phyloP scores from a whole-genome alignment of 2,797 vertebrate species.

The Fistularia tabacaria region DNA sequence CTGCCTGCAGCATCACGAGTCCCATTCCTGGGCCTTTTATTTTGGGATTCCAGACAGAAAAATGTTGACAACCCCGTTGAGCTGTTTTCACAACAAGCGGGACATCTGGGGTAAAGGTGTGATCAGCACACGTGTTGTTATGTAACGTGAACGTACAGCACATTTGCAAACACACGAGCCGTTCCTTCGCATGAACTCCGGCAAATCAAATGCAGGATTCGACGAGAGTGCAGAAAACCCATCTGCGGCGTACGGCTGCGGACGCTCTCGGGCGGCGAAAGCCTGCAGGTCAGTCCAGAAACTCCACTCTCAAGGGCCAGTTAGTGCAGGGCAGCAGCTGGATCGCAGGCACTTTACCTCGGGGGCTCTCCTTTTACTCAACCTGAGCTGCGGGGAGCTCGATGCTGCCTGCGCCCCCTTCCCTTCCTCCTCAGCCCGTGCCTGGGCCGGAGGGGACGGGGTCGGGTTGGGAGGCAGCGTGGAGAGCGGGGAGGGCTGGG shows the following conservation, averaged over 20 bases:
- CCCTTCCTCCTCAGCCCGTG: conserved; percentile 58
- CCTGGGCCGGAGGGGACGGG: conserved; percentile 35
- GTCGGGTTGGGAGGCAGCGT: conserved; percentile 46
- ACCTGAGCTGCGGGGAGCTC: conserved; percentile 65
- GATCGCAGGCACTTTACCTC: conserved; percentile 71
- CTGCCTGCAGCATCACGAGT: too few relatives aligned
- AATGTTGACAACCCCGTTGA: too few relatives aligned
- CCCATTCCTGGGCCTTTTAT: too few relatives aligned
- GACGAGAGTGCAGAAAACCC: conserved; percentile 32
- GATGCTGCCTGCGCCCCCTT: conserved; percentile 38
- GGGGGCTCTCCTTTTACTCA: conserved; percentile 78
- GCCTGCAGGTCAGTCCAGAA: not conserved
- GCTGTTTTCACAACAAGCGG: too few relatives aligned
- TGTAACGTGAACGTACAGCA: too few relatives aligned
- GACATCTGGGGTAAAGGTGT: too few relatives aligned
- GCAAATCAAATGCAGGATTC: too few relatives aligned
- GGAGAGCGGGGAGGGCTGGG: conserved; percentile 39
- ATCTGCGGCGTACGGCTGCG: conserved; percentile 5
- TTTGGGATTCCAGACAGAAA: too few relatives aligned
- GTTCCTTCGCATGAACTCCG: too few relatives aligned
- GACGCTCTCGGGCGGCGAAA: not conserved
- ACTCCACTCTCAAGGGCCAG: conserved; percentile 49
- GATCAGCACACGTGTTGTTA: too few relatives aligned
- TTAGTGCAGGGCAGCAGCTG: conserved; percentile 63
- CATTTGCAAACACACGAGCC: too few relatives aligned